Percentiles rank a stretch among this genome's conserved stretches.
phyloP scores from a whole-genome alignment of 1,140 invertebrate species.

The Penaeus chinensis region DNA sequence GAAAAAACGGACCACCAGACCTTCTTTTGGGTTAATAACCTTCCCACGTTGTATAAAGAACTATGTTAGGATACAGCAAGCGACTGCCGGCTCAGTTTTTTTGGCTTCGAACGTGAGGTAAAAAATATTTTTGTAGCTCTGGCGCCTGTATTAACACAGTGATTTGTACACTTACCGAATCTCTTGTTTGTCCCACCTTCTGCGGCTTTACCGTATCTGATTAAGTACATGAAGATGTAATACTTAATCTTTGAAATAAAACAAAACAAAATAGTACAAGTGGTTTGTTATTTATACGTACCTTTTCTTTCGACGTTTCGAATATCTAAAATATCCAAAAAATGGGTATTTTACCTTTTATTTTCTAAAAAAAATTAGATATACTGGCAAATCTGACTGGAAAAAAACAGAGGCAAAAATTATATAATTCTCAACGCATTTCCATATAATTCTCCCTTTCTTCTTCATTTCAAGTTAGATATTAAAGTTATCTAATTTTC shows the following conservation, averaged over 20 bases:
- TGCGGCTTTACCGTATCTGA: slow-evolving; percentile 44
- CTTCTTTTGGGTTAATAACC: background rate
- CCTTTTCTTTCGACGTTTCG: background rate
- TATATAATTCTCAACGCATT: no score
- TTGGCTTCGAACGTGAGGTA: slow-evolving; percentile 14
- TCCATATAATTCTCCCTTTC: no score
- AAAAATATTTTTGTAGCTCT: slow-evolving; percentile 29
- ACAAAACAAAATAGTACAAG: slow-evolving; percentile 18
- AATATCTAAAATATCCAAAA: no score
- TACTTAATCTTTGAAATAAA: slow-evolving; percentile 60
- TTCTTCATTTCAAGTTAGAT: no score
- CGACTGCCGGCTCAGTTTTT: slow-evolving; percentile 13
- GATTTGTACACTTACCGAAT: slow-evolving; percentile 37
- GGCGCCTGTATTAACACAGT: slow-evolving; percentile 22
- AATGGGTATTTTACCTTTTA: no score
- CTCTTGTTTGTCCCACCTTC: slow-evolving; percentile 32
- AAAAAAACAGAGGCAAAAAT: no score
- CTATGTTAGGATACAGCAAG: slow-evolving; percentile 11
- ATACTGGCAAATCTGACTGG: no score
- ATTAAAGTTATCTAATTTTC: no score
- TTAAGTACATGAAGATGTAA: slow-evolving; percentile 58
- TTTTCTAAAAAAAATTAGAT: no score
- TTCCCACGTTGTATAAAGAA: slow-evolving; percentile 15
- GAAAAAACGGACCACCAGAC: background rate
- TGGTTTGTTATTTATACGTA: background rate